Evolutionary conservation across 2,797 vertebrate genomes (phyloP), one percentile per base, ranked within the genome.

Genomic region (Serranus cabrilla): DNA sequence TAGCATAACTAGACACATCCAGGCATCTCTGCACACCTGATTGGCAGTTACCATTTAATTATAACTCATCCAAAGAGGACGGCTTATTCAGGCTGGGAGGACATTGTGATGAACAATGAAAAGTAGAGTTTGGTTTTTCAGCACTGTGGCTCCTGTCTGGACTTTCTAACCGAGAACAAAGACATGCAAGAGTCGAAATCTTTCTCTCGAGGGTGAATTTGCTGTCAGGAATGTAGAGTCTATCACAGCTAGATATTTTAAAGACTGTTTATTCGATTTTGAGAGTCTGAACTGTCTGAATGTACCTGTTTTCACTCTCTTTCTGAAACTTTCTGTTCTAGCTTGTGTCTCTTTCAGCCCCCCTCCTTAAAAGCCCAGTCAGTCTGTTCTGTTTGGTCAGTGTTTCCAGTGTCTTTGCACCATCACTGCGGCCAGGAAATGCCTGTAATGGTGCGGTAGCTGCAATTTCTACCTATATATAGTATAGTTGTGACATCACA

Each of bases 41-140:
- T 43, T 64, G 67, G 16, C 80, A 54, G 12, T n/a, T 82, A 70
- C 34, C 0, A 42, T 20, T 27, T 68, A 9, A 74, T 63, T 64
- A 69, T 62, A 60, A 56, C 25, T 51, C 43, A 39, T 57, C 9
- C 54, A 70, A 34, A 64, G 50, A 56, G 45, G 46, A 0, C 23
- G 47, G 34, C 39, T 55, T 21, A 43, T 63, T 64, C 25, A 40
- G 23, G 46, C 34, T 52, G 31, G 16, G 23, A 74, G 25, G 51
- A 56, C 39, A 18, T 4, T 23, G 67, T 20, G 40, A 61, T 46
- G 11, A 50, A 54, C 13, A 56, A 65, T 39, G 23, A n/a, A 54
- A 63, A 42, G 46, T 9, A 39, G 45, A 0, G 23, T 61, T 34
- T 45, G 42, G 46, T 45, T 49, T 57, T 40, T 51, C 40, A 47